Evolutionary conservation across 2,888 invertebrate genomes (phyloP).

Genomic region (Temnothorax unifasciatus): DNA sequence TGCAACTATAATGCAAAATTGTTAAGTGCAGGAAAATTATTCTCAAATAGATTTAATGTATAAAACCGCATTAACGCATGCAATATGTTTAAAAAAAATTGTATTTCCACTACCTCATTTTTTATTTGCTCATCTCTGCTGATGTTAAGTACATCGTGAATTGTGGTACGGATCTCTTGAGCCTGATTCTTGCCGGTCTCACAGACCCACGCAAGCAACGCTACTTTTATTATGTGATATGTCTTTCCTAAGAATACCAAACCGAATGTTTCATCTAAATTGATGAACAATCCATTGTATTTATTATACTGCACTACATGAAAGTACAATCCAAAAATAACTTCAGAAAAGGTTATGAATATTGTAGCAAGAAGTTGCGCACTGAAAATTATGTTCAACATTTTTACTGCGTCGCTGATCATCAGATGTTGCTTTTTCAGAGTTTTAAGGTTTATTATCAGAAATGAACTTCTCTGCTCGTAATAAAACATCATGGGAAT

Average conservation of each 20-base stretch:
- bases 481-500: background rate
- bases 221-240: background rate
- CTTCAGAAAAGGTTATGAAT: background rate
- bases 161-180: background rate
- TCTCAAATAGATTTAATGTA: background rate
- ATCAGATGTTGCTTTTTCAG: background rate
- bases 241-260: rapidly evolving
- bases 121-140: background rate
- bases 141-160: background rate
- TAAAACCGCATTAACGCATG: background rate
- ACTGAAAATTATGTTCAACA: background rate
- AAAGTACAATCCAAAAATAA: background rate
- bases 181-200: constrained; percentile 7
- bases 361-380: background rate
- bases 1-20: constrained; percentile 1
- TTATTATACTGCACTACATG: background rate
- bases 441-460: background rate
- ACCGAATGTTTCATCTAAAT: background rate
- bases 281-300: background rate
- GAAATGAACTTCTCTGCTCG: background rate
- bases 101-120: background rate
- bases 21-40: background rate
- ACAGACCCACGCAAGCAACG: background rate
- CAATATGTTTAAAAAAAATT: background rate
- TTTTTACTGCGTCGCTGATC: background rate